phyloP scores from a whole-genome alignment of 2,113 vertebrate genomes.

The Empidonax traillii region DNA sequence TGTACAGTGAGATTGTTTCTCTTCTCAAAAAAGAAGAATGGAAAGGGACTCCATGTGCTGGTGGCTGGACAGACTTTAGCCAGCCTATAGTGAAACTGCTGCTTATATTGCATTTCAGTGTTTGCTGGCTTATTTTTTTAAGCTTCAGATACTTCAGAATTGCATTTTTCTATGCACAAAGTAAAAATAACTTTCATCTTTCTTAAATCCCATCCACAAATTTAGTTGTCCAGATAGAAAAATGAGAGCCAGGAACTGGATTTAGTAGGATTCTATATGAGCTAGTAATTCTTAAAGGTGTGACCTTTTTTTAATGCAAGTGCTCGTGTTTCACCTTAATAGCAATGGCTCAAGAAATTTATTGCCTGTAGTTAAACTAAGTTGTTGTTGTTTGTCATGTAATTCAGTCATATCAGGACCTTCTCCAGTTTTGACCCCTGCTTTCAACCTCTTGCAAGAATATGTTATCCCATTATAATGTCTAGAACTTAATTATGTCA shows the following conservation, averaged over 20 bases:
- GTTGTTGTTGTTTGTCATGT: background rate
- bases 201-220: background rate
- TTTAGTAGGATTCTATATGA: background rate
- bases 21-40: background rate
- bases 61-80: background rate
- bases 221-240: background rate
- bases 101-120: background rate
- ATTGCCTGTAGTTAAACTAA: background rate
- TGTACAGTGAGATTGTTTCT: background rate
- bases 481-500: background rate
- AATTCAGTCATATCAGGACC: background rate
- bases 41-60: background rate
- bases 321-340: background rate
- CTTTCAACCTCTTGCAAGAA: background rate
- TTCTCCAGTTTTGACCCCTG: background rate
- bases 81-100: background rate
- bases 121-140: background rate
- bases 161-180: background rate
- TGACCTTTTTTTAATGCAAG: background rate
- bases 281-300: background rate
- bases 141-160: background rate
- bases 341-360: background rate
- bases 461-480: background rate
- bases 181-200: background rate
- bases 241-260: background rate